Evolutionary conservation across 2,113 vertebrate species (phyloP).

Genomic region (Colius striatus): DNA sequence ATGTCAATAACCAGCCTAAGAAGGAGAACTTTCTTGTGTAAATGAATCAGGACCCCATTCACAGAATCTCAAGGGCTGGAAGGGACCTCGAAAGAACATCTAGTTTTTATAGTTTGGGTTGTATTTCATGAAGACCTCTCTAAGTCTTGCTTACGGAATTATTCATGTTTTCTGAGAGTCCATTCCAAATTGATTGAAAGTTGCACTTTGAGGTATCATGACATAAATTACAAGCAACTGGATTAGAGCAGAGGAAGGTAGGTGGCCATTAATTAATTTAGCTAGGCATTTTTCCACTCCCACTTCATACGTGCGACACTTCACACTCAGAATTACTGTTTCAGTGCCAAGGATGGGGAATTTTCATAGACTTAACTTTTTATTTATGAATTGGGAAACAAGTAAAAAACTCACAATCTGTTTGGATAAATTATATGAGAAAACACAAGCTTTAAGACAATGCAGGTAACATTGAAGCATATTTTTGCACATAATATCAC

Average conservation of each 20-base stretch:
- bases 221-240: neutral
- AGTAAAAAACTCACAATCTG: neutral
- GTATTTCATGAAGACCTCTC: neutral
- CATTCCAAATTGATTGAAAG: neutral
- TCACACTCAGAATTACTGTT: neutral
- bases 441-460: neutral
- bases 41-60: fast-evolving
- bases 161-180: neutral
- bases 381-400: neutral
- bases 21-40: neutral
- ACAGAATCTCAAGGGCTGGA: no score
- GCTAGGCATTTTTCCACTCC: neutral
- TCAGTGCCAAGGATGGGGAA: neutral
- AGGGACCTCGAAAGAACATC: no score
- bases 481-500: neutral
- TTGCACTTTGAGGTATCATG: neutral
- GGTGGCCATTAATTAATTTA: neutral
- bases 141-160: neutral
- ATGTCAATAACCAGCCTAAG: neutral
- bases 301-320: fast-evolving
- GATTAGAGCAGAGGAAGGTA: neutral
- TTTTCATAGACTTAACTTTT: neutral
- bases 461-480: neutral
- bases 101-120: neutral
- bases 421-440: neutral